These are phyloP conservation scores for Chelonus formosanus DNA, from an alignment of 2,888 invertebrate species.

Conservation along the genomic window DNA sequence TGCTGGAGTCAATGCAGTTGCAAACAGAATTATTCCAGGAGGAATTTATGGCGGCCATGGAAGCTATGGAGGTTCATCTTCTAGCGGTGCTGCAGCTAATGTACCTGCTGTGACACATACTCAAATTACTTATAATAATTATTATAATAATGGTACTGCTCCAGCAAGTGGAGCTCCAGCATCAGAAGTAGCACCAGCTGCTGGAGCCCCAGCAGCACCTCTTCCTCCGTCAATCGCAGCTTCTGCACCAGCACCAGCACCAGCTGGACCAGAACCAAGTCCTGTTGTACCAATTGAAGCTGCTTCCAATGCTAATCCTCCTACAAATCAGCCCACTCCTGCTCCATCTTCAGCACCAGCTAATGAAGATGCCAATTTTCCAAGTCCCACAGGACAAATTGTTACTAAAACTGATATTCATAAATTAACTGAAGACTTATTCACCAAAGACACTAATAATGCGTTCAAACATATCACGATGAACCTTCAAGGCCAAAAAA, in stretches of 20 bases:
- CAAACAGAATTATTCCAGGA: conserved; percentile 56
- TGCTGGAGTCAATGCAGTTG: conserved; percentile 61
- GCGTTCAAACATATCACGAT: conserved; percentile 75
- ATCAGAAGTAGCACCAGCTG: conserved; percentile 26
- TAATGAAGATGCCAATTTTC: conserved; percentile 41
- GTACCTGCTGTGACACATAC: conserved; percentile 53
- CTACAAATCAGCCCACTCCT: neutral
- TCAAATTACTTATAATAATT: conserved; percentile 61
- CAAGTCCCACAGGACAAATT: conserved; percentile 56
- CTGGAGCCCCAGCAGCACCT: conserved; percentile 32
- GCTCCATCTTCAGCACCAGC: conserved; percentile 33
- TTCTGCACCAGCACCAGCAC: neutral
- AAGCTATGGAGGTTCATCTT: neutral
- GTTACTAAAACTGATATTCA: conserved; percentile 73
- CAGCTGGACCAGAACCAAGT: conserved; percentile 8
- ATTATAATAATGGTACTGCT: conserved; percentile 58
- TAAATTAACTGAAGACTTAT: conserved; percentile 75
- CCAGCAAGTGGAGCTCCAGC: conserved; percentile 28
- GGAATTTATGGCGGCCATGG: conserved; percentile 51
- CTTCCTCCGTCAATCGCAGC: conserved; percentile 33
- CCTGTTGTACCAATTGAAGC: conserved; percentile 31
- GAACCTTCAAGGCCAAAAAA: conserved; percentile 80
- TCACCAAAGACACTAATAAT: conserved; percentile 78
- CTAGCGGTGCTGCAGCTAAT: conserved; percentile 12
- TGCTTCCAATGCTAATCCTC: conserved; percentile 23